Evolutionary conservation across 2,797 vertebrate genomes (phyloP), one percentile per base, ranked within the genome.

Genomic region (Apogon hyalosoma): DNA sequence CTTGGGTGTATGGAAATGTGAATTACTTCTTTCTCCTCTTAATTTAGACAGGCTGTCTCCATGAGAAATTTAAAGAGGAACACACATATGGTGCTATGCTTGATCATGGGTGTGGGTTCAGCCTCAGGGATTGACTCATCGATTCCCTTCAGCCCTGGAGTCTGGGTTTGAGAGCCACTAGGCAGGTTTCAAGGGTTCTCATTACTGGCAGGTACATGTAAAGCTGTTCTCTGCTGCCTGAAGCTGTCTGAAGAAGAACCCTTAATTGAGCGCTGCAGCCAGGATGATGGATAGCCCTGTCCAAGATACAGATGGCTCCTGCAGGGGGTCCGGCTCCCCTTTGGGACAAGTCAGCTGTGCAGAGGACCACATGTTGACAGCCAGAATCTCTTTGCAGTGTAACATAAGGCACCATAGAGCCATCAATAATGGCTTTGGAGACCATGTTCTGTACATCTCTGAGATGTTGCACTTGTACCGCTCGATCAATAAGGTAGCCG

Each of bases 251-350:
- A 62, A 77, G 75, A 67, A 77, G 82, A 87, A 69, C 54, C 74
- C 71, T 70, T 87, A 86, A 90, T 88, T 84, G 86, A 87, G 73
- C 68, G 16, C 86, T 69, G 70, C 71, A 45, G 86, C 67, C 48
- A 75, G 71, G 77, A 89, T 92, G 91, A 94, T 90, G 87, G 85
- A 93, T 89, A 80, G 86, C 68, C 85, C 86, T 84, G 87, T 89
- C 85, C 57, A n/a, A 71, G 85, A 87, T 87, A 87, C 88, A 92
- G 90, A 90, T 90, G 91, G 89, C 83, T 90, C 88, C 84, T 84
- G 73, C 70, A 87, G 86, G 88, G 88, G 86, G 81, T 76, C 72
- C 49, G 41, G 53, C 68, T 70, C 66, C 83, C 80, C 81, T 80
- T 61, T 71, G 89, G 84, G 89, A 84, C 59, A 5, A 83, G 74